Evolutionary conservation across 2,113 vertebrate genomes (phyloP), one percentile per base, ranked within the genome.

Genomic region (Amphilophus citrinellus): DNA sequence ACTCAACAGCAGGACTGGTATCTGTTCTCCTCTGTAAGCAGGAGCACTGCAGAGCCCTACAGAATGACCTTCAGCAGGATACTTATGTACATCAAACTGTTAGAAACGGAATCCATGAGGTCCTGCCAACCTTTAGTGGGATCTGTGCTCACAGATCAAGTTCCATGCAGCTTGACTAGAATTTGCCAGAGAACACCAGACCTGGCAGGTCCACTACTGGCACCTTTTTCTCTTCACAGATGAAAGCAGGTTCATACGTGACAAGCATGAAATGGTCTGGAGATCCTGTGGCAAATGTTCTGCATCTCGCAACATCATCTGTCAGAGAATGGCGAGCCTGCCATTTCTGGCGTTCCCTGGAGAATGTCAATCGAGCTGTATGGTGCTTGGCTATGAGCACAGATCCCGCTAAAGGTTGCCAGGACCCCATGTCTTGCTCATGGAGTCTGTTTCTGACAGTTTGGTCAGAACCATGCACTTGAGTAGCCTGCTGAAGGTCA

Each of bases 291-390:
- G 66, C 44, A 73, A 73, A 73, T 53, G 24, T 73, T 73, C 20
- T 30, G 18, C 66, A 32, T 24, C 66, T 42, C 53, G 66, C 44
- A 73, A 32, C 44, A 73, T 73, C 66, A 73, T 73, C 66, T 73
- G 66, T 73, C 30, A 32, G 17, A 73, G 44, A 73, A 53, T 73
- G 66, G 24, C 3, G 0, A 32, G 44, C 66, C 44, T 53, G 66
- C 66, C 44, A 73, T 44, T 30, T 50, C 66, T 53, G 44, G 15
- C 50, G 30, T 71, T 71, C 6, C 44, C 30, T 2, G 24, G 44
- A 50, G 66, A 50, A 53, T 53, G 66, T 44, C 66, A 53, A 22
- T 71, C 11, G 2, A 71, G 66, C 66, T 53, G 66, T 44, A 50
- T 71, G 44, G 24, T 13, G 10, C 66, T 71, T 50, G 44, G 15